Percentiles rank a stretch among this genome's conserved stretches.
phyloP scores from a whole-genome alignment of 2,888 invertebrate species.

The Drosophila basisetae region DNA sequence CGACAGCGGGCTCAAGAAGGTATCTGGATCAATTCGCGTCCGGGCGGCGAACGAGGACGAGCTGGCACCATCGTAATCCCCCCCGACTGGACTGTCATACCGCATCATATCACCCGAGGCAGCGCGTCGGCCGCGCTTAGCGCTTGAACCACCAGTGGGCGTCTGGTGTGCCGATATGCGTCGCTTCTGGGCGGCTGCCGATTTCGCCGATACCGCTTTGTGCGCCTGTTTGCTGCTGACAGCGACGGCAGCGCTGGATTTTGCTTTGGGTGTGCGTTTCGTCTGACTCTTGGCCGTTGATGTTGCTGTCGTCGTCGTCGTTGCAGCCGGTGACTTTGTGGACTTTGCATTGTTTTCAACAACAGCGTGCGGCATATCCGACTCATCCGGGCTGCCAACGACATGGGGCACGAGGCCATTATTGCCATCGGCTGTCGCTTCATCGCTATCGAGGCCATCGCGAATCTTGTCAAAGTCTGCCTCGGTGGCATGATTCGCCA shows the following conservation, averaged over 20 bases:
- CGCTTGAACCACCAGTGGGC: slow-evolving; percentile 50
- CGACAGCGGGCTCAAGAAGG: slow-evolving; percentile 50
- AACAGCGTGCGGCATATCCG: slow-evolving; percentile 27
- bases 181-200: slow-evolving; percentile 70
- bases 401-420: slow-evolving; percentile 72
- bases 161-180: slow-evolving; percentile 67
- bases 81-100: slow-evolving; percentile 48
- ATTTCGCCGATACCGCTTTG: slow-evolving; percentile 66
- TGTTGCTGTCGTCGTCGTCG: slow-evolving; percentile 44
- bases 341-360: slow-evolving; percentile 60
- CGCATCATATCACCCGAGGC: slow-evolving; percentile 86
- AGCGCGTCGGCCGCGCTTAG: slow-evolving; percentile 84
- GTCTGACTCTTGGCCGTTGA: slow-evolving; percentile 57
- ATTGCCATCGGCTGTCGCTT: slow-evolving; percentile 47
- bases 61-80: slow-evolving; percentile 68
- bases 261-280: slow-evolving; percentile 82
- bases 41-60: slow-evolving; percentile 69
- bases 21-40: slow-evolving; percentile 76
- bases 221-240: slow-evolving; percentile 68
- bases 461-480: slow-evolving; percentile 91
- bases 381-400: slow-evolving; percentile 71
- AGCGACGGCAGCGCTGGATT: slow-evolving; percentile 69
- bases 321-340: slow-evolving; percentile 30
- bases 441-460: slow-evolving; percentile 85
- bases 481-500: slow-evolving; percentile 86